A percentile compares a stretch with the other conserved stretches of the same genome.
Evolutionary conservation across 37 sponge, comb jelly and placozoan species (phyloP).

Genomic region (Tethya wilhelma): DNA sequence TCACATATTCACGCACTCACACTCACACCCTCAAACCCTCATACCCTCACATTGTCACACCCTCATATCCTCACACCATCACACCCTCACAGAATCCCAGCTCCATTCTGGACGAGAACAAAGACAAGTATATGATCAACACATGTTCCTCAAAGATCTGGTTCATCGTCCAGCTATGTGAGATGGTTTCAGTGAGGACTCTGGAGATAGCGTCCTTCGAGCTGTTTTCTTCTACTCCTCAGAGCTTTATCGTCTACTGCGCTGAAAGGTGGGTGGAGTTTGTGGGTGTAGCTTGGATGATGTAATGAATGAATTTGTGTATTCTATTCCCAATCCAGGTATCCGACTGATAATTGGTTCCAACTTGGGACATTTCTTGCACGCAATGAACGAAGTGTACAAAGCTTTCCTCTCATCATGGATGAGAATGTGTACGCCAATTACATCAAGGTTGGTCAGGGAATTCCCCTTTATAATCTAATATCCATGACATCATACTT

Average conservation of each 20-base stretch:
- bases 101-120: slow-evolving; percentile 85
- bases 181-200: slow-evolving; percentile 65
- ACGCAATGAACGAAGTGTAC: slow-evolving; percentile 61
- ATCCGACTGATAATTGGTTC: slow-evolving; percentile 41
- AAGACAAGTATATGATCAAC: slow-evolving; percentile 89
- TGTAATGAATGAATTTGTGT: too few species aligned
- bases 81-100: slow-evolving; percentile 80
- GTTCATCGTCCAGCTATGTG: slow-evolving; percentile 92
- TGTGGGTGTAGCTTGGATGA: too few species aligned
- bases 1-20: too few species aligned
- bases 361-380: slow-evolving; percentile 55
- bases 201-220: slow-evolving; percentile 89
- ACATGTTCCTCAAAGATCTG: slow-evolving; percentile 81
- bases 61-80: too few species aligned
- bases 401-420: slow-evolving; percentile 61
- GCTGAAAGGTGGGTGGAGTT: slow-evolving; percentile 74
- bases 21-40: too few species aligned
- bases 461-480: too few species aligned
- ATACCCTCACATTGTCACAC: too few species aligned
- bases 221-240: slow-evolving; percentile 91
- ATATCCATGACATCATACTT: too few species aligned
- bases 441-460: slow-evolving; percentile 60
- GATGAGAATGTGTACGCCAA: slow-evolving; percentile 78
- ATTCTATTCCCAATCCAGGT: slow-evolving; percentile 2
- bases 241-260: slow-evolving; percentile 73